Evolutionary conservation across 1,140 invertebrate species (phyloP), one percentile per base, ranked within the genome.

Genomic region (Drosophila watanabei): DNA sequence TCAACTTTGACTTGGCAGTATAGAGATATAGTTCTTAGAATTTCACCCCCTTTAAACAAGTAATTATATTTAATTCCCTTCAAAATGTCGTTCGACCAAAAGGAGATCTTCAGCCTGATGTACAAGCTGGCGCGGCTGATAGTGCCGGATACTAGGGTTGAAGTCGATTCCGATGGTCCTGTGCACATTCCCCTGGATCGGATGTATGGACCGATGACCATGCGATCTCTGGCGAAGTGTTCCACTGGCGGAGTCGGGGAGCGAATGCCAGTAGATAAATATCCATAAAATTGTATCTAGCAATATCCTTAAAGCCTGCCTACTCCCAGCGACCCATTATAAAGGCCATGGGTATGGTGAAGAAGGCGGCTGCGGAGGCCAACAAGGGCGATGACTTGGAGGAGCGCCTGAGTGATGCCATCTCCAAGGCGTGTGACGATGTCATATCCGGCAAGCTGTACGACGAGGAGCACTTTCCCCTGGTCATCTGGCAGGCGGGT

Each of bases 401-500:
- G 89, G 91, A 96, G n/a, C 97, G 97, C 92, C 80, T 99, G 57
- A 95, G 97, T 24, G 96, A 98, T 77, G 97, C 97, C 0, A 99
- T 99, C 73, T 96, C 96, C 51, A 94, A 97, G 93, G 99, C 98
- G 61, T 97, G 97, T 14, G 98, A 99, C 94, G 99, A 99, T 91
- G 97, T 99, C 7, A 99, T 99, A 71, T 96, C 96, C 52, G 99
- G 98, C 18, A 97, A 98, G 92, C 94, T 99, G 20, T 98, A 98
- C 92, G 95, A 98, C 49, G 97, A 90, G 13, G 30, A 98, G 64
- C 98, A 99, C 94, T 99, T 99, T 93, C 99, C 99, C 1, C 94
- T 99, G 24, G 98, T 99, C 51, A 98, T 98, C 86, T 99, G 98
- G 98, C 98, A 99, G 95, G 99, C 99, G 35, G 99, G 99, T 13